Percentiles rank a stretch among this genome's conserved stretches.
Evolutionary conservation across 1,140 invertebrate species (phyloP).

Genomic region (Pollicipes pollicipes): DNA sequence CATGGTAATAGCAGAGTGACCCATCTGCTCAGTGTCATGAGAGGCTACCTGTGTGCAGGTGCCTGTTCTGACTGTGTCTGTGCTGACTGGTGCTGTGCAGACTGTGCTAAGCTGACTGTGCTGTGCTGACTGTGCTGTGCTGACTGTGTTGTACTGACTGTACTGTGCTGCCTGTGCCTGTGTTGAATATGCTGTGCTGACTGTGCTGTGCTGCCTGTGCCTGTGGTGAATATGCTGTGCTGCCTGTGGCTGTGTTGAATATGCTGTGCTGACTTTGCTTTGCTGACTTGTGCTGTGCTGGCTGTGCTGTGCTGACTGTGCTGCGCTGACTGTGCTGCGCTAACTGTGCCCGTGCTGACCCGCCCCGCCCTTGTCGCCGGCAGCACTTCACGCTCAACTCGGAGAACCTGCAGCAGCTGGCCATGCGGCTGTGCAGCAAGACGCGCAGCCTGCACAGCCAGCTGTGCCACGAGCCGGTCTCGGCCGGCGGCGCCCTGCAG

Average conservation of each 20-base stretch:
- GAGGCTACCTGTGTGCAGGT: no score
- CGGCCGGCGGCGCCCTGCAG: neutral
- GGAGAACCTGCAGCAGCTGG: slow-evolving; percentile 75
- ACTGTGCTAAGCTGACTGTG: no score
- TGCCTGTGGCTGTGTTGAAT: neutral
- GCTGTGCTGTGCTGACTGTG: neutral
- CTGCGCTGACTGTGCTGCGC: no score
- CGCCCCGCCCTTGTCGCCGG: slow-evolving; percentile 22
- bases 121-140: no score
- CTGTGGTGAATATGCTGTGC: neutral
- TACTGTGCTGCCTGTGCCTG: no score
- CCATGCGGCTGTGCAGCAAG: slow-evolving; percentile 61
- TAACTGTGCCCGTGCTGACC: neutral
- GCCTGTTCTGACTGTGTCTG: no score
- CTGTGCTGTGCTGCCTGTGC: neutral
- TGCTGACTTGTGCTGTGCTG: neutral
- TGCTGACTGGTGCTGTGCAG: no score
- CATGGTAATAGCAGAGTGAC: no score
- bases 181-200: neutral
- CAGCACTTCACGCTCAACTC: slow-evolving; percentile 76
- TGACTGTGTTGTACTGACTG: no score
- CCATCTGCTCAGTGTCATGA: no score
- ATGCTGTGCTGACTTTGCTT: neutral
- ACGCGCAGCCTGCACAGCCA: slow-evolving; percentile 60
- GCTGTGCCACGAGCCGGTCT: slow-evolving; percentile 21